phyloP scores from a whole-genome alignment of 2,888 invertebrate species.

The Hirtodrosophila histrioides region DNA sequence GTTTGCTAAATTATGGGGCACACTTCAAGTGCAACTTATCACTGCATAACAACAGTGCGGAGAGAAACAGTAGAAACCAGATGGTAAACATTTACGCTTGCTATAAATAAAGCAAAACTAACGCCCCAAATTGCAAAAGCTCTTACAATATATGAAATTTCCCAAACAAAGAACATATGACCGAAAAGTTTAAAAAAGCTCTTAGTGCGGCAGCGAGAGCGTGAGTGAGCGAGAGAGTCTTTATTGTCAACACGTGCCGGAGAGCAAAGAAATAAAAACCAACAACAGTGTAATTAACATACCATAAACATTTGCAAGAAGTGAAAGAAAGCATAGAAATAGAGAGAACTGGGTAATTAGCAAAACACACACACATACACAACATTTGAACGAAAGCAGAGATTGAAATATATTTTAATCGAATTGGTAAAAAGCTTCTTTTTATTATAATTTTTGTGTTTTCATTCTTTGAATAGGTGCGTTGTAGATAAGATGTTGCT shows the following conservation, averaged over 20 bases:
- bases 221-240: background rate
- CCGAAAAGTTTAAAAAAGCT: constrained; percentile 15
- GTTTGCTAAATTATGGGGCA: background rate
- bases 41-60: constrained; percentile 4
- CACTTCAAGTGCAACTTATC: constrained; percentile 6
- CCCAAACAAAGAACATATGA: constrained; percentile 75
- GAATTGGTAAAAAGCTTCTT: background rate
- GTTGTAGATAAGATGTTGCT: constrained; percentile 26
- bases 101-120: constrained; percentile 1
- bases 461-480: constrained; percentile 1
- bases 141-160: constrained; percentile 55
- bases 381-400: constrained; percentile 2
- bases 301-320: background rate
- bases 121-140: constrained; percentile 35
- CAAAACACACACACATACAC: background rate
- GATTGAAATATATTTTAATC: constrained; percentile 1
- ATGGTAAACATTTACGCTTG: constrained; percentile 29
- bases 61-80: background rate
- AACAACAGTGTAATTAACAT: constrained; percentile 15
- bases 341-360: constrained; percentile 13
- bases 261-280: constrained; percentile 6
- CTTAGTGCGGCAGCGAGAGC: constrained; percentile 8
- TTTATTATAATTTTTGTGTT: background rate
- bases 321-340: background rate
- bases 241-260: constrained; percentile 32